These are phyloP conservation scores for Passer montanus DNA, from an alignment of 2,113 vertebrate genomes.

Conservation along the genomic window DNA sequence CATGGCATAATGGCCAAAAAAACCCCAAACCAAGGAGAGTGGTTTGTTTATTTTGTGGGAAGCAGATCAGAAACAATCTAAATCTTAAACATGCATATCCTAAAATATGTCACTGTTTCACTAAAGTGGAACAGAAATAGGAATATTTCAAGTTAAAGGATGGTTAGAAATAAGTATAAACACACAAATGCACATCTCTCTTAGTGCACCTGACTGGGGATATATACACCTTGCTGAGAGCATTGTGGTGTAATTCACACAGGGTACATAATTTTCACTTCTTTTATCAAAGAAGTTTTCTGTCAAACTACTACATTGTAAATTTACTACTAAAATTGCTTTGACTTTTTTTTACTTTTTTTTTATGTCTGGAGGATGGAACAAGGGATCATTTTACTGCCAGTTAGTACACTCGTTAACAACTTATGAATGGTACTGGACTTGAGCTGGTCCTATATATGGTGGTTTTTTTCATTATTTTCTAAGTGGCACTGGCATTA, in stretches of 20 bases:
- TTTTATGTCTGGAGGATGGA: neutral
- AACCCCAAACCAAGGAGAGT: neutral
- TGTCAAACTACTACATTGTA: neutral
- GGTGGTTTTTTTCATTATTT: neutral
- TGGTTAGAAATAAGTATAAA: neutral
- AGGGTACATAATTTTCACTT: neutral
- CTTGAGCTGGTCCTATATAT: neutral
- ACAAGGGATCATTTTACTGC: neutral
- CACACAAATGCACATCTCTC: neutral
- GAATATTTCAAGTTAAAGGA: neutral
- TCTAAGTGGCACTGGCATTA: neutral
- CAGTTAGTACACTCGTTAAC: neutral
- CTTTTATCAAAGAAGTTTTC: neutral
- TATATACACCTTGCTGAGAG: neutral
- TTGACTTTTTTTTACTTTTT: neutral
- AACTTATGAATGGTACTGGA: neutral
- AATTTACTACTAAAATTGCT: neutral
- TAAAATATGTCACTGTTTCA: neutral
- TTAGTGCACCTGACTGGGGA: neutral
- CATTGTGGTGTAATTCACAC: accelerated
- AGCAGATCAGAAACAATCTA: neutral
- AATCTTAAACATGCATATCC: neutral
- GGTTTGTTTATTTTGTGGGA: neutral
- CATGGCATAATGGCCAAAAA: neutral
- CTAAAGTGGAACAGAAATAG: neutral